Conservation (phyloP, 2,113 vertebrate species). For the Melanotaenia duboulayi region DNA sequence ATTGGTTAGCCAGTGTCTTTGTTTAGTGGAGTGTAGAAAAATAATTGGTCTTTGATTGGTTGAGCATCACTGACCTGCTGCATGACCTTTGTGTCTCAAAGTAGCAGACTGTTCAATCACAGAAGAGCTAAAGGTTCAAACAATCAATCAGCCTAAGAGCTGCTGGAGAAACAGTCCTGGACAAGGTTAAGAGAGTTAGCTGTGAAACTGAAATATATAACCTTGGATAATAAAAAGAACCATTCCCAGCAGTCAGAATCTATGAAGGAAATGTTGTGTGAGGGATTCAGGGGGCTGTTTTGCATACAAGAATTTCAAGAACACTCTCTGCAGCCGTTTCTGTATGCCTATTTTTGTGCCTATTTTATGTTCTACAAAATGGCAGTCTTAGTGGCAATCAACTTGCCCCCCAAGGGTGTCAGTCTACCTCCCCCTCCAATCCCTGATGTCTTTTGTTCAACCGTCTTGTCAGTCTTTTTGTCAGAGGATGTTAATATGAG, state of each 20-base stretch:
- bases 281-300: conserved; percentile 37
- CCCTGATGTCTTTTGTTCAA: conserved; percentile 63
- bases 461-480: conserved; percentile 57
- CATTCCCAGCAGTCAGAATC: conserved; percentile 17
- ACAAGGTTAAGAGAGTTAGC: conserved; percentile 25
- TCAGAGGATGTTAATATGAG: conserved; percentile 62
- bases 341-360: conserved; percentile 50
- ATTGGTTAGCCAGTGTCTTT: not conserved
- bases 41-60: conserved; percentile 50
- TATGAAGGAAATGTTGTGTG: conserved; percentile 19
- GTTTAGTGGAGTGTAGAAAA: not conserved
- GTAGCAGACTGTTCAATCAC: conserved; percentile 31
- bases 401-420: conserved; percentile 39
- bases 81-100: conserved; percentile 37
- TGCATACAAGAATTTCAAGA: conserved; percentile 46
- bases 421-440: conserved; percentile 58
- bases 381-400: conserved; percentile 70
- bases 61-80: conserved; percentile 1
- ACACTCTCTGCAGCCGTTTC: conserved; percentile 52
- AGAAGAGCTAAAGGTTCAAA: conserved; percentile 5
- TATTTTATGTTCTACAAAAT: conserved; percentile 62
- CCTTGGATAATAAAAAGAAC: conserved; percentile 29
- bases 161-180: conserved; percentile 25
- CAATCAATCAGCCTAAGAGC: conserved; percentile 52
- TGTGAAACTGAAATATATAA: conserved; percentile 37